phyloP scores from a whole-genome alignment of 2,113 vertebrate genomes.

The Mesembrinibis cayennensis region DNA sequence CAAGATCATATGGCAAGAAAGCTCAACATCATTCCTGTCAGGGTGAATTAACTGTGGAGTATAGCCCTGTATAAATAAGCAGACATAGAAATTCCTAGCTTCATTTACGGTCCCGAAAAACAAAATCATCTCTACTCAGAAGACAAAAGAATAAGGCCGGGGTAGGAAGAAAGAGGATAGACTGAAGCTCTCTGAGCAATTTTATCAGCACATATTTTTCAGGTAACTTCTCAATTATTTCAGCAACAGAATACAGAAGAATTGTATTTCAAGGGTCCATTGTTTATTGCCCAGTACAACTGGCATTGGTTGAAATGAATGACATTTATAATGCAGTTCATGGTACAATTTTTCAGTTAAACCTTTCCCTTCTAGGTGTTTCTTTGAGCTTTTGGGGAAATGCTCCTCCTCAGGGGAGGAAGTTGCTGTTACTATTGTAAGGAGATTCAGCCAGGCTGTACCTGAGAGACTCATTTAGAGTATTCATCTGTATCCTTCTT shows the following conservation, averaged over 20 bases:
- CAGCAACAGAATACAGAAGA: not conserved
- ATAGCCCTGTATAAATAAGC: conserved; percentile 68
- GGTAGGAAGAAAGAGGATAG: not conserved
- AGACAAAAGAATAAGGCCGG: not conserved
- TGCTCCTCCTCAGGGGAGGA: not conserved
- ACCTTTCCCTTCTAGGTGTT: not conserved
- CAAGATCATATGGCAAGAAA: conserved; percentile 74
- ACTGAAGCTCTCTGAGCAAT: not conserved
- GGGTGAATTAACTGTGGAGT: conserved; percentile 58
- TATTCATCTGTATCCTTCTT: not conserved
- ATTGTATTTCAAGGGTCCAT: not conserved
- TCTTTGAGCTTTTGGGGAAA: not conserved
- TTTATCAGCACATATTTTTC: not conserved
- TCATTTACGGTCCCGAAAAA: conserved; percentile 39
- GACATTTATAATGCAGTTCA: not conserved
- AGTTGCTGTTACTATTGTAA: not conserved
- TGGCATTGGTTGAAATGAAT: not conserved
- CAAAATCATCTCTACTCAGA: not conserved
- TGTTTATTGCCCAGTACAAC: not conserved
- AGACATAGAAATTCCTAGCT: conserved; percentile 35
- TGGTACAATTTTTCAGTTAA: not conserved
- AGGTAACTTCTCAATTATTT: not conserved
- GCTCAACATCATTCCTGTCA: conserved; percentile 75
- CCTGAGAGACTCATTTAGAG: not conserved
- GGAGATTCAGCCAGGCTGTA: not conserved